Evolutionary conservation across 2,797 vertebrate species (phyloP).

Genomic region (Naso thynnoides): DNA sequence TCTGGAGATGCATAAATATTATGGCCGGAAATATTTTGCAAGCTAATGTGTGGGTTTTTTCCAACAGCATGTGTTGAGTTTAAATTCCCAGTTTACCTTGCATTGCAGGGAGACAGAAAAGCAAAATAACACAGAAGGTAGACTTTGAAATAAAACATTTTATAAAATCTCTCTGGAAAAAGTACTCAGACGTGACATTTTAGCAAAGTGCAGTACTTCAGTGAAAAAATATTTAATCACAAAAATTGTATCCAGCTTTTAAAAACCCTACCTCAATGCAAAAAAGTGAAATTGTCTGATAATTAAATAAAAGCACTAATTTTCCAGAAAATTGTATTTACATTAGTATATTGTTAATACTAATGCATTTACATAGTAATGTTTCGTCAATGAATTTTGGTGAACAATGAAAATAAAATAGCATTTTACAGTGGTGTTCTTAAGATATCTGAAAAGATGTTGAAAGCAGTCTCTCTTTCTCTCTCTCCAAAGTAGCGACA

Average conservation of each 20-base stretch:
- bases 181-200: too few species aligned
- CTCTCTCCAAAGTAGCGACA: not conserved
- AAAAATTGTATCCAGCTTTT: too few species aligned
- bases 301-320: too few species aligned
- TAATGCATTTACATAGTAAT: too few species aligned
- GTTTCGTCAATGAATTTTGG: not conserved
- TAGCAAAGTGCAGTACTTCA: too few species aligned
- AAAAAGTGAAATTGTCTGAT: too few species aligned
- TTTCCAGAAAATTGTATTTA: too few species aligned
- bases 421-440: not conserved
- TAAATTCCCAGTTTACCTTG: conserved; percentile 22
- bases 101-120: not conserved
- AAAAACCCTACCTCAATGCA: too few species aligned
- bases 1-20: conserved; percentile 26
- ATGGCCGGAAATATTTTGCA: conserved; percentile 11
- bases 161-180: not conserved
- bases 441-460: not conserved
- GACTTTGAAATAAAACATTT: not conserved
- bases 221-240: too few species aligned
- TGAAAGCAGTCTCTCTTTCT: too few species aligned
- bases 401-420: not conserved
- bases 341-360: too few species aligned
- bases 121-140: not conserved
- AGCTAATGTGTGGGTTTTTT: conserved; percentile 38
- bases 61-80: conserved; percentile 13